A percentile compares a stretch with the other conserved stretches of the same genome.
These are phyloP conservation scores for Canis aureus DNA, from an alignment of 2,113 vertebrate genomes.

Conservation along the genomic window DNA sequence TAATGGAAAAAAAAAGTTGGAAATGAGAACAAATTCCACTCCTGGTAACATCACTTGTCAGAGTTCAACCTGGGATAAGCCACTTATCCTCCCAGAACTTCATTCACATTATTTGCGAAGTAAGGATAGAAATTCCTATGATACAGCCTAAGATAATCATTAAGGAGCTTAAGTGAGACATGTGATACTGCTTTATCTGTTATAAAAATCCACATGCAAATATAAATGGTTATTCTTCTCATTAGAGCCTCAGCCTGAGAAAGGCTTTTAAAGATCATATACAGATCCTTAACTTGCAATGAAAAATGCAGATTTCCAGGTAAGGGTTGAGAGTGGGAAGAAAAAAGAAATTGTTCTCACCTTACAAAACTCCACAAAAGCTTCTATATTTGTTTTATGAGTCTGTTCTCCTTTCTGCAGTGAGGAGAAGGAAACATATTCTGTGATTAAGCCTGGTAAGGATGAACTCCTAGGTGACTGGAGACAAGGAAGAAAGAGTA, in stretches of 20 bases:
- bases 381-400: not conserved
- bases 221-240: not conserved
- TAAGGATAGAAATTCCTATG: not conserved
- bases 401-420: not conserved
- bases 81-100: not conserved
- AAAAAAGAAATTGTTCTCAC: not conserved
- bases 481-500: not conserved
- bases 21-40: not conserved
- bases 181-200: not conserved
- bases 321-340: not conserved
- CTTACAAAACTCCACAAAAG: not conserved
- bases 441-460: not conserved
- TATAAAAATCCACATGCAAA: not conserved
- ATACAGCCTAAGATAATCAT: not conserved
- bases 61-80: not conserved
- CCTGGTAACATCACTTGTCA: not conserved
- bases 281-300: not conserved
- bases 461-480: not conserved
- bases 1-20: not conserved
- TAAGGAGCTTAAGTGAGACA: not conserved
- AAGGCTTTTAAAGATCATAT: not conserved
- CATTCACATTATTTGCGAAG: not conserved
- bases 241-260: constrained; percentile 13
- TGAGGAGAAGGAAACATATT: not conserved
- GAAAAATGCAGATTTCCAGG: not conserved